Evolutionary conservation across 2,113 vertebrate genomes (phyloP).

Genomic region (Dasyurus viverrinus): DNA sequence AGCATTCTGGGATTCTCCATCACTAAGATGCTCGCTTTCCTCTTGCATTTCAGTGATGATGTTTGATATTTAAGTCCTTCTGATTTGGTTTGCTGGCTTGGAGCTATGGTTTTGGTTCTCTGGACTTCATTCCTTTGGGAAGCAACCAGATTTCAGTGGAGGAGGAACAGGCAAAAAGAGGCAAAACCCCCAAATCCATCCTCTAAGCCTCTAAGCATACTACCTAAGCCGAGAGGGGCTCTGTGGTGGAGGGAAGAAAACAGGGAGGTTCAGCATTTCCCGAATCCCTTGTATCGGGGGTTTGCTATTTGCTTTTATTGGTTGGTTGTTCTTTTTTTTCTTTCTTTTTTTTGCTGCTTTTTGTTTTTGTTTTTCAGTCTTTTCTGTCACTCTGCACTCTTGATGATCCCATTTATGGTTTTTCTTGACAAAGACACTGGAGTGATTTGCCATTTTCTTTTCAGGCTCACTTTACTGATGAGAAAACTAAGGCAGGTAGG

Average conservation of each 20-base stretch:
- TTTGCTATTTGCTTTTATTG: no score
- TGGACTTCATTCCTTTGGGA: neutral
- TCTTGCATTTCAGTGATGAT: slow-evolving; percentile 35
- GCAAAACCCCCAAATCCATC: neutral
- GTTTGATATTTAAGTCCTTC: neutral
- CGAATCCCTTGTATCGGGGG: neutral
- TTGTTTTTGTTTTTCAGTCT: neutral
- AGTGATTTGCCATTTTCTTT: neutral
- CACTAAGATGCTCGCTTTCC: slow-evolving; percentile 42
- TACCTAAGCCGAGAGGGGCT: neutral
- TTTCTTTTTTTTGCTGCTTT: no score
- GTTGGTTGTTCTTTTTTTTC: no score
- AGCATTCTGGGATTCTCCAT: slow-evolving; percentile 64
- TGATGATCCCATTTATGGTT: neutral
- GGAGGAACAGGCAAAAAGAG: neutral
- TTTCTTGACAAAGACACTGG: neutral
- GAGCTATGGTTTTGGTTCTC: neutral
- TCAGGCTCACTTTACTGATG: no score
- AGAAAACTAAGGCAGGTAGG: neutral
- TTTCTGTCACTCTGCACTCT: neutral
- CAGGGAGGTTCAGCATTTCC: neutral
- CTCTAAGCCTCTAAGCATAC: neutral
- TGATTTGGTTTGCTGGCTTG: neutral
- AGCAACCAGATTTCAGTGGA: neutral
- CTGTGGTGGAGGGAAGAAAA: neutral